phyloP scores from a whole-genome alignment of 2,113 vertebrate species.

The Urocynchramus pylzowi region DNA sequence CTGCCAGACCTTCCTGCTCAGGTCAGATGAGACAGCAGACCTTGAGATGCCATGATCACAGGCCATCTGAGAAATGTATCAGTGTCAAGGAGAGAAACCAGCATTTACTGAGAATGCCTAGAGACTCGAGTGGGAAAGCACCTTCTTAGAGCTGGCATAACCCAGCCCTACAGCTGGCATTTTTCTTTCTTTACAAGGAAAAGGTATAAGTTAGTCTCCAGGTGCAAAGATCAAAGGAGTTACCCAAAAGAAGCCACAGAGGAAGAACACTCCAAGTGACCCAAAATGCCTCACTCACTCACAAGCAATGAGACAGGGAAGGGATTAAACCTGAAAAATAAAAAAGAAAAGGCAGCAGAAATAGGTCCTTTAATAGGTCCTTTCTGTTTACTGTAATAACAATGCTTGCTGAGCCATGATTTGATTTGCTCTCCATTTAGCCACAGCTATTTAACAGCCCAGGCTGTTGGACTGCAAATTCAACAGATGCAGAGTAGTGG shows the following conservation, averaged over 20 bases:
- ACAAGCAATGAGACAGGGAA: neutral
- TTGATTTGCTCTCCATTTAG: neutral
- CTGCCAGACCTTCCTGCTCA: neutral
- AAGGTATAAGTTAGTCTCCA: neutral
- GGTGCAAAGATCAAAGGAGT: neutral
- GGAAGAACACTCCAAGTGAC: neutral
- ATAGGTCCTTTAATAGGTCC: neutral
- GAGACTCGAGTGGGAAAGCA: neutral
- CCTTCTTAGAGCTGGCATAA: neutral
- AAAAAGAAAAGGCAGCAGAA: too few species aligned
- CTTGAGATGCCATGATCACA: neutral
- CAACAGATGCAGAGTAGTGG: neutral
- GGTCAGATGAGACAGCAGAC: neutral
- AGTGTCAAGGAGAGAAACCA: neutral
- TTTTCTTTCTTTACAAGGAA: neutral
- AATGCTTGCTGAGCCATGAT: neutral
- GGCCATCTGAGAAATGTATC: neutral
- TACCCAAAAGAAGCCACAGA: neutral
- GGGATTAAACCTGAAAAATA: neutral
- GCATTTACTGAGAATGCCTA: neutral
- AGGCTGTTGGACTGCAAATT: neutral
- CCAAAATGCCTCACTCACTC: neutral
- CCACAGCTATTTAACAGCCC: neutral
- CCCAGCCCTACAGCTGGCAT: neutral
- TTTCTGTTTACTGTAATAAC: neutral